These are phyloP conservation scores for Parnassius apollo DNA, from an alignment of 2,888 invertebrate species.

Conservation along the genomic window DNA sequence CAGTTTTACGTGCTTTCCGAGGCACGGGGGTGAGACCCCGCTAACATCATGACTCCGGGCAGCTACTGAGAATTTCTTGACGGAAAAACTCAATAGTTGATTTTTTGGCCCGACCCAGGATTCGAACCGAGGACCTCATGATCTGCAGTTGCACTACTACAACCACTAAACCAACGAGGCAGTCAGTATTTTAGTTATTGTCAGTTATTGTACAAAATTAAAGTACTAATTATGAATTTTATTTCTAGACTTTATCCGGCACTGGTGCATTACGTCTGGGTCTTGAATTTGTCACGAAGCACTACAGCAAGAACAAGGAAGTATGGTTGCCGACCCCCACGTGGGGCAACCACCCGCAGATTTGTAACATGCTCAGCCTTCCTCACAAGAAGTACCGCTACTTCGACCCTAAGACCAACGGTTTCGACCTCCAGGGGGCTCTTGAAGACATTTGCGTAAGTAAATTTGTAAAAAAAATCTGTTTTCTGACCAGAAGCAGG, in stretches of 20 bases:
- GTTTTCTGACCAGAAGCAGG: too few relatives aligned
- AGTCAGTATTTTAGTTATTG: too few relatives aligned
- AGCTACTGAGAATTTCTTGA: too few relatives aligned
- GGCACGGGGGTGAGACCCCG: too few relatives aligned
- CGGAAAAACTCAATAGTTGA: too few relatives aligned
- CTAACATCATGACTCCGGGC: too few relatives aligned
- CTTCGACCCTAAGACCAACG: slow-evolving; percentile 95
- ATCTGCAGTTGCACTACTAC: too few relatives aligned
- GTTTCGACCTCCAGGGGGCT: slow-evolving; percentile 94
- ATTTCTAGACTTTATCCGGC: slow-evolving; percentile 93
- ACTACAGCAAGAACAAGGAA: slow-evolving; percentile 89
- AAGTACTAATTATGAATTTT: slow-evolving; percentile 19
- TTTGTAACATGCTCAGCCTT: slow-evolving; percentile 94
- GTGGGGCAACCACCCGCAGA: slow-evolving; percentile 99
- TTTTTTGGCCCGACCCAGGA: too few relatives aligned
- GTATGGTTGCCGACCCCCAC: slow-evolving; percentile 95
- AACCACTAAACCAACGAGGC: too few relatives aligned
- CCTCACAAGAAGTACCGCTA: slow-evolving; percentile 95
- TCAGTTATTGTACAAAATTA: too few relatives aligned
- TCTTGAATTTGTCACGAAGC: slow-evolving; percentile 91
- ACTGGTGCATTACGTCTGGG: slow-evolving; percentile 98
- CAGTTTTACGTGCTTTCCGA: too few relatives aligned
- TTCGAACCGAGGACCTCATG: too few relatives aligned
- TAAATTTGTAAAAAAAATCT: slow-evolving; percentile 32
- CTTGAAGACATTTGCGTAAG: slow-evolving; percentile 92